Conservation (phyloP, 2,113 vertebrate genomes). For the Brachypteracias leptosomus region DNA sequence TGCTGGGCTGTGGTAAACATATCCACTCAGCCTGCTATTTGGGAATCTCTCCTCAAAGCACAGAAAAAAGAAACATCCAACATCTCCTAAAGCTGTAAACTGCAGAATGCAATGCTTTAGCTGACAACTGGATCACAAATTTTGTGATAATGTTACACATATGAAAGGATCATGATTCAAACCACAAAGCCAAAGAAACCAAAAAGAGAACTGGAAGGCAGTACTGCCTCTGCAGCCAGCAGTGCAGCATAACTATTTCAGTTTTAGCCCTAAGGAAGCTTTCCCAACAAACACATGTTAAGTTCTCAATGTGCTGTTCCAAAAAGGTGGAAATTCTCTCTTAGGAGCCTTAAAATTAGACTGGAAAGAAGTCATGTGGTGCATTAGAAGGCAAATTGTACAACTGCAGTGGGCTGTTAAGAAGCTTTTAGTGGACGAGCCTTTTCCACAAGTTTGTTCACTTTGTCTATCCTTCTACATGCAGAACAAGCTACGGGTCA, state of each 20-base stretch:
- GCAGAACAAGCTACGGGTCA: background rate
- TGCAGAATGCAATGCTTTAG: background rate
- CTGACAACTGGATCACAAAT: background rate
- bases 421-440: background rate
- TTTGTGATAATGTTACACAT: background rate
- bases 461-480: background rate
- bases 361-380: background rate
- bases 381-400: background rate
- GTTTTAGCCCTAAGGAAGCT: background rate
- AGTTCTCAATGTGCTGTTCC: background rate
- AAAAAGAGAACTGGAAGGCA: background rate
- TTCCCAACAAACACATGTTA: background rate
- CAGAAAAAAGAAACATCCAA: background rate
- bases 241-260: background rate
- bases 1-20: rapidly evolving
- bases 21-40: background rate
- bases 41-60: background rate
- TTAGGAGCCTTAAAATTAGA: background rate
- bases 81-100: background rate
- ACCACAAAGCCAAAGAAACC: background rate
- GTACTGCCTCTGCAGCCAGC: background rate
- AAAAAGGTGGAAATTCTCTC: background rate
- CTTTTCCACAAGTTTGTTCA: background rate
- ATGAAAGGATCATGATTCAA: background rate
- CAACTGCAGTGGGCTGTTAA: background rate